Conservation (phyloP, 2,888 invertebrate genomes). For the Drosophila nigritarsus region DNA sequence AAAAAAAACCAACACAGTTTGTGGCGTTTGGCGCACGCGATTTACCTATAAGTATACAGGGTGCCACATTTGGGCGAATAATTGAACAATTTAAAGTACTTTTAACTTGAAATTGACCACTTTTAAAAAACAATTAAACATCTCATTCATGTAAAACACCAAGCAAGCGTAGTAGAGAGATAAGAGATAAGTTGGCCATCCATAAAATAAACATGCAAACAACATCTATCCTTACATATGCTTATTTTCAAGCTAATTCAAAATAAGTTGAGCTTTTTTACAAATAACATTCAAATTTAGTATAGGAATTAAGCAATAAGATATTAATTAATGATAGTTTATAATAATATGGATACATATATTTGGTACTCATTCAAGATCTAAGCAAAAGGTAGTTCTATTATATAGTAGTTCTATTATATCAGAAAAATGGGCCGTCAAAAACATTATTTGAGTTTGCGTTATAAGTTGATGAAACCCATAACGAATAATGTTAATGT, state of each 20-base stretch:
- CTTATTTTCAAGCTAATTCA: neutral
- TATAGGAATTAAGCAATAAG: neutral
- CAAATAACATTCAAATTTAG: neutral
- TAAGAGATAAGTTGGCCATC: neutral
- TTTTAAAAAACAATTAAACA: neutral
- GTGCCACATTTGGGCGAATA: constrained; percentile 13
- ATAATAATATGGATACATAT: neutral
- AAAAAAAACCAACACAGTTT: constrained; percentile 16
- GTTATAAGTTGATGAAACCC: constrained; percentile 5
- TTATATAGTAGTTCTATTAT: constrained; percentile 16
- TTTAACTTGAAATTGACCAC: neutral
- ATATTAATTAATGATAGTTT: neutral
- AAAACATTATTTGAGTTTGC: constrained; percentile 14
- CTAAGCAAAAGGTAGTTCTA: neutral
- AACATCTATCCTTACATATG: neutral
- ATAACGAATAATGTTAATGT: constrained; percentile 7
- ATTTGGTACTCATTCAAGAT: neutral
- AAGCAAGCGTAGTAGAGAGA: neutral
- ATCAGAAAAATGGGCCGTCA: neutral
- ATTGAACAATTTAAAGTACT: constrained; percentile 3
- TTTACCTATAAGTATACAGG: constrained; percentile 32
- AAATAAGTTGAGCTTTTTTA: neutral
- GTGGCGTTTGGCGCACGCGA: constrained; percentile 41
- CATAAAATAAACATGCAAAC: neutral
- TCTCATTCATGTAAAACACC: neutral